Percentiles rank a stretch among this genome's conserved stretches.
These are phyloP conservation scores for Larimichthys crocea DNA, from an alignment of 2,113 vertebrate genomes.

Conservation along the genomic window DNA sequence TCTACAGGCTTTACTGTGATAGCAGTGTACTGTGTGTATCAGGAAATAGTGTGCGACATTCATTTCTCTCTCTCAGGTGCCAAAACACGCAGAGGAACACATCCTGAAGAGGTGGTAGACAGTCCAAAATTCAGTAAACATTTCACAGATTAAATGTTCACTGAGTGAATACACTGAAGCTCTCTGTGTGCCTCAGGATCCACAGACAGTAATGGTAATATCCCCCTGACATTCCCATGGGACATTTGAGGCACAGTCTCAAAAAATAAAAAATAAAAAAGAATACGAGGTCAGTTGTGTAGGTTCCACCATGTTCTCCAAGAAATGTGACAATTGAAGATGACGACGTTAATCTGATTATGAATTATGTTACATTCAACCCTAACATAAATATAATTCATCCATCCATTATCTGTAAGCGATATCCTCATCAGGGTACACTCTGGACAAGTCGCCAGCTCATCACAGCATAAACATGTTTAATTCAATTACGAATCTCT, in stretches of 20 bases:
- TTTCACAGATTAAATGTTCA: conserved; percentile 33
- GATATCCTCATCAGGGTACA: too few relatives aligned
- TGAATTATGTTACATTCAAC: neutral
- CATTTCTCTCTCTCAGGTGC: neutral
- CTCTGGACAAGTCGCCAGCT: too few relatives aligned
- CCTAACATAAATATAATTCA: neutral
- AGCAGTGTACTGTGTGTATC: neutral
- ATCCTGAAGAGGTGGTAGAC: neutral
- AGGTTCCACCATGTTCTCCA: neutral
- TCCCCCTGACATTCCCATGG: neutral
- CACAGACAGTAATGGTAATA: neutral
- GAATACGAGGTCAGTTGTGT: neutral
- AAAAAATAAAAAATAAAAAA: neutral
- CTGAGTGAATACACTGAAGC: neutral
- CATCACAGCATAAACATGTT: neutral
- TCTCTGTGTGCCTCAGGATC: neutral
- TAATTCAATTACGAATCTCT: neutral
- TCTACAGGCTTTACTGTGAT: neutral
- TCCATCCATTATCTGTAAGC: too few relatives aligned
- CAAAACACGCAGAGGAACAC: conserved; percentile 2
- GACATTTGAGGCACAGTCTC: neutral
- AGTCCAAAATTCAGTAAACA: neutral
- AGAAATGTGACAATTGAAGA: neutral
- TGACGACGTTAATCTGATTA: neutral
- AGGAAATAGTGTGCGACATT: neutral